Base-by-base conservation (phyloP, 2,888 invertebrate genomes). In the Orthonevra nobilis region DNA sequence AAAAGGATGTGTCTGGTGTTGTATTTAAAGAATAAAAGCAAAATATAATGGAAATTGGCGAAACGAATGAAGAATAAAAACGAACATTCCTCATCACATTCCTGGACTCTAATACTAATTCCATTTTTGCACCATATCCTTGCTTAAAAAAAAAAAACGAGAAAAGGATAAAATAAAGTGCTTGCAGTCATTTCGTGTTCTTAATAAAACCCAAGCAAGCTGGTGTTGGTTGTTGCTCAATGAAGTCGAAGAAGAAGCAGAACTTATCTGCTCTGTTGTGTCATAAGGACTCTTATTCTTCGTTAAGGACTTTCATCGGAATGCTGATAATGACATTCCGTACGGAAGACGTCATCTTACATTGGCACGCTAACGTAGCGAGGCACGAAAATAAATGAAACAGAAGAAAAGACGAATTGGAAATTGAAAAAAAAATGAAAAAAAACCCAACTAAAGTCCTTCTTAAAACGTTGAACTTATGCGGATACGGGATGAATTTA, bases 281-380 rank as follows among this genome's bases (percentile, higher is more conserved):
- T 15, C 56, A 26, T 58, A 68, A 68, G 68, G 58, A 58, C 58
- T 69, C 46, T 66, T 34, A 46, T 56, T 56, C 38, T 34, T 56
- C 34, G 40, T 58, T 44, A 70, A 75, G 75, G 75, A 75, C 54
- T 72, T 60, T 52, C 60, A 60, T 60, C 28, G 77, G 77, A 72
- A 77, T 77, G 72, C 77, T 72, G 77, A 72, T 77, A 77, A 77
- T 77, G 77, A 77, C 77, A 77, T 77, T 77, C 77, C 77, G 58
- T 70, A 56, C 64, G 52, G 28, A 26, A 34, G 36, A 44, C 56
- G 44, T 58, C 48, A 9, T 50, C 60, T 40, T 34, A 60, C 52
- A 72, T 77, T 64, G 70, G 52, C 70, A 77, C 70, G 52, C 36
- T 52, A 42, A 52, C 28, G 32, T 44, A 12, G 32, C 17, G 58